Conservation (phyloP, 2,797 vertebrate species). For the Pterois miles region DNA sequence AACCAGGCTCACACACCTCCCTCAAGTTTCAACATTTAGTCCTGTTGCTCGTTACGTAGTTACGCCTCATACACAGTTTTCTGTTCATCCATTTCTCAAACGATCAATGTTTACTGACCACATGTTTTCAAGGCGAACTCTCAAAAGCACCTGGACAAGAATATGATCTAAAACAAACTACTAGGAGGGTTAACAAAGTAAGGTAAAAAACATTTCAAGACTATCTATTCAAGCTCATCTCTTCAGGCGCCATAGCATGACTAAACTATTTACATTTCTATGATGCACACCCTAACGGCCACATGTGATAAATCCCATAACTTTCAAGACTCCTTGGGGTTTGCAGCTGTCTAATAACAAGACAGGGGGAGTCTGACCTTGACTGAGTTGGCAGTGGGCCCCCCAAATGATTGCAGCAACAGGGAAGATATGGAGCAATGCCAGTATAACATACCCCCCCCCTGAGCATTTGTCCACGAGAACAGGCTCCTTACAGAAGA, state of each 20-base stretch:
- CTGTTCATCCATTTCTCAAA: not conserved
- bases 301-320: not conserved
- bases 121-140: not conserved
- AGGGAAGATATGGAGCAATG: constrained; percentile 8
- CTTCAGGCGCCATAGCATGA: not conserved
- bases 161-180: not conserved
- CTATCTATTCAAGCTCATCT: not conserved
- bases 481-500: constrained; percentile 22
- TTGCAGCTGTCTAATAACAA: constrained; percentile 13
- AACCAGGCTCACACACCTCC: not conserved
- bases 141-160: not conserved
- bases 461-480: constrained; percentile 1
- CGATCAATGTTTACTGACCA: not conserved
- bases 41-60: not conserved
- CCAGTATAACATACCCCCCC: constrained; percentile 7
- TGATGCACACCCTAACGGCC: not conserved
- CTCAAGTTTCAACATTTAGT: not conserved
- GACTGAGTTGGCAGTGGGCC: constrained; percentile 26
- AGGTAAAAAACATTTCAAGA: not conserved
- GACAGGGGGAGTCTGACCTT: constrained; percentile 10
- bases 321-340: not conserved
- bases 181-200: too few relatives aligned
- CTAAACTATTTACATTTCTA: not conserved
- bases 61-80: not conserved
- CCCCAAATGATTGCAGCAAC: constrained; percentile 27